Conservation (phyloP, 64 coral and sea anemone genomes). For the Stichodactyla mertensii region DNA sequence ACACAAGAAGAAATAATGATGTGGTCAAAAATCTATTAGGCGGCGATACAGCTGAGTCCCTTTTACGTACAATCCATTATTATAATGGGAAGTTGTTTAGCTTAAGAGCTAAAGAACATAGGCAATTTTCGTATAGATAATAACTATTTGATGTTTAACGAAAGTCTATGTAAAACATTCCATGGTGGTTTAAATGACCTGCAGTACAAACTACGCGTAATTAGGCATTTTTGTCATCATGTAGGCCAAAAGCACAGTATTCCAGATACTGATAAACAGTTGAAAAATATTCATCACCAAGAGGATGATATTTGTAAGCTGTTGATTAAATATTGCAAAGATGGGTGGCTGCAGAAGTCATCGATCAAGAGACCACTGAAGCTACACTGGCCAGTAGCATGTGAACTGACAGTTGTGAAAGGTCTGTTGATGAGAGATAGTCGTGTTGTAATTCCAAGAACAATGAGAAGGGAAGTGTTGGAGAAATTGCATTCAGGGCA, state of each 20-base stretch:
- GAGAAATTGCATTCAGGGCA: slow-evolving; percentile 46
- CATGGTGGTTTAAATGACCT: neutral
- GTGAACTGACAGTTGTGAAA: slow-evolving; percentile 47
- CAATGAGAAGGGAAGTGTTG: slow-evolving; percentile 26
- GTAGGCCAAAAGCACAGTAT: slow-evolving; percentile 9
- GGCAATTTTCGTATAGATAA: neutral
- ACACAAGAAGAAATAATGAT: too few relatives aligned
- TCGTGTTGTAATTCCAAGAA: slow-evolving; percentile 37
- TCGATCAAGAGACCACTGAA: slow-evolving; percentile 47
- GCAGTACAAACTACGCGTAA: slow-evolving; percentile 33
- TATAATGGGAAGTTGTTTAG: too few relatives aligned
- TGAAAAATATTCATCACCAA: slow-evolving; percentile 44
- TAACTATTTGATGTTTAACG: slow-evolving; percentile 31
- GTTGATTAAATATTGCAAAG: slow-evolving; percentile 44
- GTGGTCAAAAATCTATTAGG: too few relatives aligned
- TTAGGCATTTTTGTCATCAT: slow-evolving; percentile 45
- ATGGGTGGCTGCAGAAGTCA: slow-evolving; percentile 39
- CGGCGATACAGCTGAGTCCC: too few relatives aligned
- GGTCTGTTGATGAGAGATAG: slow-evolving; percentile 49
- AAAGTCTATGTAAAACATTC: slow-evolving; percentile 44
- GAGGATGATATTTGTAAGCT: slow-evolving; percentile 54
- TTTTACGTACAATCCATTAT: too few relatives aligned
- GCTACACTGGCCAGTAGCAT: slow-evolving; percentile 39
- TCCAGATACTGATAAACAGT: slow-evolving; percentile 20
- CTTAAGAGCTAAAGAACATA: too few relatives aligned